These are phyloP conservation scores for Synergus japonicus DNA, from an alignment of 2,888 invertebrate species.

Conservation along the genomic window DNA sequence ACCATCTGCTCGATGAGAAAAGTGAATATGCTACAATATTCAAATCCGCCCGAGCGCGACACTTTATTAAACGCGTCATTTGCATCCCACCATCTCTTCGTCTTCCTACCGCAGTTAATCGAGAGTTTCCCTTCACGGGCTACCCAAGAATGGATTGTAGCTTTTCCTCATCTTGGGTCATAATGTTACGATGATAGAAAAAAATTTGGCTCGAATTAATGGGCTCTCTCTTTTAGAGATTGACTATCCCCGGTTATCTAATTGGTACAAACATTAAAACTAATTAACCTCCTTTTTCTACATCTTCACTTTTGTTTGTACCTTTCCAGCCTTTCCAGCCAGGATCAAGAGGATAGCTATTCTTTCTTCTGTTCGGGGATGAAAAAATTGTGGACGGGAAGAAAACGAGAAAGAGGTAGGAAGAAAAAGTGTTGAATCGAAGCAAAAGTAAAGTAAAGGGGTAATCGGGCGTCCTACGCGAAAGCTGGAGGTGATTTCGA, in stretches of 20 bases:
- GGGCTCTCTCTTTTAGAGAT: not conserved
- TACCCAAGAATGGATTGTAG: slow-evolving; percentile 4
- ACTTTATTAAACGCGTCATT: slow-evolving; percentile 76
- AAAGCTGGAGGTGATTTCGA: slow-evolving; percentile 49
- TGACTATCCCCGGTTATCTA: too few relatives aligned
- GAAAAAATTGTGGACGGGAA: slow-evolving; percentile 48
- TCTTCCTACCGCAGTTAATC: slow-evolving; percentile 34
- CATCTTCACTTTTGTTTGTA: slow-evolving; percentile 37
- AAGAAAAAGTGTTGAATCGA: slow-evolving; percentile 50
- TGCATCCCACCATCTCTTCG: slow-evolving; percentile 61
- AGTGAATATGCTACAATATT: slow-evolving; percentile 76
- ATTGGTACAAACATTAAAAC: too few relatives aligned
- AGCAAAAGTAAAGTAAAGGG: slow-evolving; percentile 43
- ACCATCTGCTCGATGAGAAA: slow-evolving; percentile 60
- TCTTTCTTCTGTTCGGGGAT: slow-evolving; percentile 57
- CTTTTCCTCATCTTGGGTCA: slow-evolving; percentile 45
- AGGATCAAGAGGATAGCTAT: slow-evolving; percentile 55
- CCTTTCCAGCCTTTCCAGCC: not conserved
- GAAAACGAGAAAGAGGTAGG: slow-evolving; percentile 41
- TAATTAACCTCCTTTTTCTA: slow-evolving; percentile 38
- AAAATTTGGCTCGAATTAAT: not conserved
- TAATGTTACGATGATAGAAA: not conserved
- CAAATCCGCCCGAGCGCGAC: slow-evolving; percentile 70
- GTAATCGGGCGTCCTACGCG: slow-evolving; percentile 53
- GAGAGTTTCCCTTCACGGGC: slow-evolving; percentile 25